Conservation (phyloP, 2,113 vertebrate genomes). For the Prunella fulvescens region DNA sequence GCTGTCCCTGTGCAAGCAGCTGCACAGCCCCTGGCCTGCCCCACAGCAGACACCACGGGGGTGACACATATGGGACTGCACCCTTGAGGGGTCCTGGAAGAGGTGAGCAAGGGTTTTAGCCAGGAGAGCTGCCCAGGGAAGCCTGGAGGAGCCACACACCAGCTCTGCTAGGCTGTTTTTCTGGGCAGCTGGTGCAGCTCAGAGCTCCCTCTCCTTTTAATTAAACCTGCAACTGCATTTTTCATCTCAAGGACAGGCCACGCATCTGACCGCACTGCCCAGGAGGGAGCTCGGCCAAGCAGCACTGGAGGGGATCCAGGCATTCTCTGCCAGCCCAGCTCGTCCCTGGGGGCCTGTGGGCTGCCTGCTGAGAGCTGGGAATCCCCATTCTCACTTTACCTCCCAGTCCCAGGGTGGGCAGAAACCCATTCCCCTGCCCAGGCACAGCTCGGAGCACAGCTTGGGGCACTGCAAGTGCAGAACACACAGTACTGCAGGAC, state of each 20-base stretch:
- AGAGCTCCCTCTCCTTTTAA: background rate
- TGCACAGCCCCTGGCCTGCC: background rate
- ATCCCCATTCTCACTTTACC: background rate
- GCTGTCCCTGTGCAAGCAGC: background rate
- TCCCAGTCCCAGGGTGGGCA: background rate
- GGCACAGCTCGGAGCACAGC: accelerated
- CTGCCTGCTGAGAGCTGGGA: background rate
- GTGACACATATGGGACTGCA: background rate
- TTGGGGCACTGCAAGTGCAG: accelerated
- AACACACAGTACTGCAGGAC: background rate
- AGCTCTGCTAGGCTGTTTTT: background rate
- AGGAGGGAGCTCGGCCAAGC: background rate
- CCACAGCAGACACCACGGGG: accelerated
- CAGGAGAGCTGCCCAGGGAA: background rate
- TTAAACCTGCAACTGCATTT: slow-evolving; percentile 16
- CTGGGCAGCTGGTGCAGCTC: accelerated
- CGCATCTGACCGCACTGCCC: accelerated
- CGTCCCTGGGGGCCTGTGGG: accelerated
- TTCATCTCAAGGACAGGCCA: slow-evolving; percentile 31
- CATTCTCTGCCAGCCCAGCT: background rate
- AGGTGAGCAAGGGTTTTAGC: background rate
- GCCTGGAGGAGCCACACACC: accelerated
- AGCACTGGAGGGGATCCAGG: background rate
- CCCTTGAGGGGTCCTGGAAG: background rate
- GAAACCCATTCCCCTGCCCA: background rate